Conservation (phyloP, 2,797 vertebrate species). For the Mareca strepera region DNA sequence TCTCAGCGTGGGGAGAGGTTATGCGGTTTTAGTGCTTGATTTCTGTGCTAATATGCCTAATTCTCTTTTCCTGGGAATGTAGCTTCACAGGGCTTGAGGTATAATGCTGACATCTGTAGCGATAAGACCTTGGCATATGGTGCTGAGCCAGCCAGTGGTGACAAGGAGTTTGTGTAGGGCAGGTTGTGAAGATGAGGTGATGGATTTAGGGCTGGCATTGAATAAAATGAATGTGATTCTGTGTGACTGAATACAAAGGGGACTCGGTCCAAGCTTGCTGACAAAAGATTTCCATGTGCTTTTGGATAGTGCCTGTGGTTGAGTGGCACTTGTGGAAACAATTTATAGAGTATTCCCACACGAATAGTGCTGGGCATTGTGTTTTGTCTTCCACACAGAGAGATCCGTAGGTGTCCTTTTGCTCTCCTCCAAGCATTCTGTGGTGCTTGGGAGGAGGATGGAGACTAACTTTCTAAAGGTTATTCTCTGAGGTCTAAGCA, state of each 20-base stretch:
- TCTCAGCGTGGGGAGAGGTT: not conserved
- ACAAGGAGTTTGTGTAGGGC: not conserved
- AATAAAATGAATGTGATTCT: not conserved
- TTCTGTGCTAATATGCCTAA: not conserved
- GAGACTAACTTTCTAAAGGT: not conserved
- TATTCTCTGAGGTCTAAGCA: not conserved
- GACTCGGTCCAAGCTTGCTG: not conserved
- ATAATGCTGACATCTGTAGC: not conserved
- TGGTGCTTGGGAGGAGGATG: not conserved
- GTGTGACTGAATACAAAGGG: not conserved
- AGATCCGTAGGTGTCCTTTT: not conserved
- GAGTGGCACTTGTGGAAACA: not conserved
- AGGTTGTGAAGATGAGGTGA: not conserved
- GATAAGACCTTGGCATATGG: conserved; percentile 16
- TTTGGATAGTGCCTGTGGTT: not conserved
- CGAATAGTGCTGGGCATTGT: not conserved
- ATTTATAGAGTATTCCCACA: not conserved
- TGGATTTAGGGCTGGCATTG: not conserved
- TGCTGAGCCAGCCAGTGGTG: not conserved
- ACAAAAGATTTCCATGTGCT: not conserved
- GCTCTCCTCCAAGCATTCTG: not conserved
- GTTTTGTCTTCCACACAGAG: not conserved
- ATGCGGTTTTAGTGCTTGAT: not conserved
- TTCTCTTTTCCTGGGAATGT: not conserved
- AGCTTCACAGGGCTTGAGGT: not conserved